Conservation (phyloP, 2,888 invertebrate species). For the Villa cingulata region DNA sequence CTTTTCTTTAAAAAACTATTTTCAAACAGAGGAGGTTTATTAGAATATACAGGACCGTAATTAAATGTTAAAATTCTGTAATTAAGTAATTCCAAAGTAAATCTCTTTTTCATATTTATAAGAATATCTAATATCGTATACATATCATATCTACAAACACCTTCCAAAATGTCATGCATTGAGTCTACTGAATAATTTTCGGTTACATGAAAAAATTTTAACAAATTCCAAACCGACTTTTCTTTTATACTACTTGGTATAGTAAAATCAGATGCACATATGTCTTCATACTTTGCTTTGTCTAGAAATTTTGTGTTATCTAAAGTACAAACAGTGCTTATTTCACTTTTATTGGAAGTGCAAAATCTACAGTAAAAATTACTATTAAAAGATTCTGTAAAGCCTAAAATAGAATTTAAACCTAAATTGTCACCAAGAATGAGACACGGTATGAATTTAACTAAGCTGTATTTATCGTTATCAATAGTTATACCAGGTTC, state of each 20-base stretch:
- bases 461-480: too few relatives aligned
- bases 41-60: conserved; percentile 4
- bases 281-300: background rate
- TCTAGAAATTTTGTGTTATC: background rate
- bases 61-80: conserved; percentile 7
- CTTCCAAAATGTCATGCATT: conserved; percentile 6
- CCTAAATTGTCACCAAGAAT: conserved; percentile 11
- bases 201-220: conserved; percentile 10
- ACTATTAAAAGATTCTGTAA: conserved; percentile 7
- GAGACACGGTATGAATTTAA: conserved; percentile 7
- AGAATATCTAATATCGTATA: conserved; percentile 6
- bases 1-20: background rate
- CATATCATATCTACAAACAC: conserved; percentile 2
- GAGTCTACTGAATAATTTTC: conserved; percentile 1
- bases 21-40: conserved; percentile 6
- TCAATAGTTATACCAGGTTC: too few relatives aligned
- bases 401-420: conserved; percentile 6
- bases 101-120: conserved; percentile 1
- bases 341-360: background rate
- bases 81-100: conserved; percentile 7
- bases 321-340: background rate
- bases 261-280: background rate
- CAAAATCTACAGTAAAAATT: conserved; percentile 10
- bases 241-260: conserved; percentile 7
- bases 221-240: conserved; percentile 8